These are phyloP conservation scores for Proisotoma minuta DNA, from an alignment of 2,888 invertebrate species.

Conservation along the genomic window DNA sequence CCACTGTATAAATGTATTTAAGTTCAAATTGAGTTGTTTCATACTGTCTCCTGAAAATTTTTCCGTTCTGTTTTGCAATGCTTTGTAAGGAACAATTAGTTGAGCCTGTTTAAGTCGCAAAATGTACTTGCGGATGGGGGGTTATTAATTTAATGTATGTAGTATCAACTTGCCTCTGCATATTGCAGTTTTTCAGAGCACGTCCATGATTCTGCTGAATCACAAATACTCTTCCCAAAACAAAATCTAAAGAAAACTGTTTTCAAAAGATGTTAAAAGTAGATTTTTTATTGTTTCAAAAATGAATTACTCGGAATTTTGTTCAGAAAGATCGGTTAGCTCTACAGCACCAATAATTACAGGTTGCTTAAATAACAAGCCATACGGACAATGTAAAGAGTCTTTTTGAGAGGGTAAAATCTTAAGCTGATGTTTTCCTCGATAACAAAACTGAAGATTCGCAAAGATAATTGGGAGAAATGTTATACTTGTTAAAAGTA, in stretches of 20 bases:
- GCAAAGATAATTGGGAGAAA: constrained; percentile 1
- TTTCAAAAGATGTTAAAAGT: background rate
- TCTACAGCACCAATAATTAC: constrained; percentile 10
- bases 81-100: background rate
- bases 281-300: too few species aligned
- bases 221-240: background rate
- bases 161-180: background rate
- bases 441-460: constrained; percentile 19
- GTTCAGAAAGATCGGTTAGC: background rate
- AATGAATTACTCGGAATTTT: background rate
- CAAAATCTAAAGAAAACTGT: constrained; percentile 5
- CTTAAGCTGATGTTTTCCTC: constrained; percentile 9
- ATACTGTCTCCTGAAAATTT: too few species aligned
- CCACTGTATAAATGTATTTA: too few species aligned
- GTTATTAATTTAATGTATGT: too few species aligned
- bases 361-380: constrained; percentile 30
- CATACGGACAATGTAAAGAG: constrained; percentile 22
- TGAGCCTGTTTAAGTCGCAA: too few species aligned
- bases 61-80: background rate
- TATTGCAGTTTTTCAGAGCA: constrained; percentile 1
- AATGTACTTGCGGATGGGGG: too few species aligned
- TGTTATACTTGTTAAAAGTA: background rate
- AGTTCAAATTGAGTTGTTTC: too few species aligned
- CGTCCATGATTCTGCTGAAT: background rate
- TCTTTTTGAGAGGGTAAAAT: background rate